Evolutionary conservation across 2,113 vertebrate species (phyloP).

Genomic region (Azemiops feae): DNA sequence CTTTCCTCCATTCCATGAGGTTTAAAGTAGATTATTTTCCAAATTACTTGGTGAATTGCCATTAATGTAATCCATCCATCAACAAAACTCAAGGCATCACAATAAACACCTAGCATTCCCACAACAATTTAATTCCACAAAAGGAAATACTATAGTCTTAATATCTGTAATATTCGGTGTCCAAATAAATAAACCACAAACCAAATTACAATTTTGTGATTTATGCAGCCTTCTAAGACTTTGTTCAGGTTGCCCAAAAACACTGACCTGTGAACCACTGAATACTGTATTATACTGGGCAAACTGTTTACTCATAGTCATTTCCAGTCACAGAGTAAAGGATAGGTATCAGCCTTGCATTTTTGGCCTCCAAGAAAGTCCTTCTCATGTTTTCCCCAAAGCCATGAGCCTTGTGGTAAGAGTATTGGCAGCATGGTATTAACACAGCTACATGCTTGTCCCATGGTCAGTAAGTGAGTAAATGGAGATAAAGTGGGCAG

Average conservation of each 20-base stretch:
- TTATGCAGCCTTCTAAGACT: not conserved
- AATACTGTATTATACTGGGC: not conserved
- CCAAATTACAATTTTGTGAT: not conserved
- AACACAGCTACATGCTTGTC: not conserved
- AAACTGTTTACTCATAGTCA: not conserved
- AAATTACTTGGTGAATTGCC: too few relatives aligned
- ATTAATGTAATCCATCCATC: too few relatives aligned
- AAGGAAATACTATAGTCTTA: not conserved
- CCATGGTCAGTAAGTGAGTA: not conserved
- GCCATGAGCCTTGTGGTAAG: not conserved
- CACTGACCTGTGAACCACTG: not conserved
- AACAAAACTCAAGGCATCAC: not conserved
- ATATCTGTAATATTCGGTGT: not conserved
- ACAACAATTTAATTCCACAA: not conserved
- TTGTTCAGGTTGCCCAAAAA: not conserved
- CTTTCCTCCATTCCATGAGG: too few relatives aligned
- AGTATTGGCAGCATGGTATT: constrained; percentile 6
- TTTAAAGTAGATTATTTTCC: too few relatives aligned
- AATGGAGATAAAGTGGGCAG: rapidly evolving
- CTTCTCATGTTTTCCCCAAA: not conserved
- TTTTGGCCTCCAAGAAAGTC: not conserved
- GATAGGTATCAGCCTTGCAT: not conserved
- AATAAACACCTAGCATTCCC: not conserved
- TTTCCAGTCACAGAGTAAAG: not conserved
- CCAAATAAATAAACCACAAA: not conserved